Evolutionary conservation across 2,113 vertebrate species (phyloP).

Genomic region (Amblyopsis rosae): DNA sequence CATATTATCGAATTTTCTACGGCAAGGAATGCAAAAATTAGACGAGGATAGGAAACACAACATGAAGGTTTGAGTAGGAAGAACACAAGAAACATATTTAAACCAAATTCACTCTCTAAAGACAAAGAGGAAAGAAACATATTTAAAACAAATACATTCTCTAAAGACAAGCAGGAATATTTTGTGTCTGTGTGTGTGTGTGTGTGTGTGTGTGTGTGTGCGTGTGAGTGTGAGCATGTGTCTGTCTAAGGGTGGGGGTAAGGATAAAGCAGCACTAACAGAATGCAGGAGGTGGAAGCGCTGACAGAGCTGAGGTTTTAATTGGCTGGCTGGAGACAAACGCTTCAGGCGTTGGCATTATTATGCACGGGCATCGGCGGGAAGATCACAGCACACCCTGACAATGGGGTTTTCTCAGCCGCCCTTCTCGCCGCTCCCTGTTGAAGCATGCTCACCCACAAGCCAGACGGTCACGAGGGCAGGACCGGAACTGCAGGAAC

Average conservation of each 20-base stretch:
- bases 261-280: constrained; percentile 47
- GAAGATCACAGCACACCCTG: constrained; percentile 31
- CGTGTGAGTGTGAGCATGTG: constrained; percentile 36
- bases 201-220: constrained; percentile 24
- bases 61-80: constrained; percentile 27
- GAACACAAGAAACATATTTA: constrained; percentile 4
- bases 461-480: too few species aligned
- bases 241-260: constrained; percentile 22
- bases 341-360: constrained; percentile 68
- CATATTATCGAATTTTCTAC: too few species aligned
- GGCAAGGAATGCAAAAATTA: constrained; percentile 5
- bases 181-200: constrained; percentile 19
- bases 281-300: constrained; percentile 67
- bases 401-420: constrained; percentile 3
- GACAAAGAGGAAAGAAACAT: constrained; percentile 42
- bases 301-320: constrained; percentile 69
- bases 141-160: too few species aligned
- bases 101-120: constrained; percentile 9
- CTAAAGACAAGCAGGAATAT: constrained; percentile 51
- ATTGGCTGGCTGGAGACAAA: constrained; percentile 79
- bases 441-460: too few species aligned
- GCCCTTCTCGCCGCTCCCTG: too few species aligned
- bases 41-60: constrained; percentile 31
- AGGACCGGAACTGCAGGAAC: too few species aligned
- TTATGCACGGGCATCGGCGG: constrained; percentile 66